Conservation (phyloP, 2,113 vertebrate genomes). For the Indicator maculatus region DNA sequence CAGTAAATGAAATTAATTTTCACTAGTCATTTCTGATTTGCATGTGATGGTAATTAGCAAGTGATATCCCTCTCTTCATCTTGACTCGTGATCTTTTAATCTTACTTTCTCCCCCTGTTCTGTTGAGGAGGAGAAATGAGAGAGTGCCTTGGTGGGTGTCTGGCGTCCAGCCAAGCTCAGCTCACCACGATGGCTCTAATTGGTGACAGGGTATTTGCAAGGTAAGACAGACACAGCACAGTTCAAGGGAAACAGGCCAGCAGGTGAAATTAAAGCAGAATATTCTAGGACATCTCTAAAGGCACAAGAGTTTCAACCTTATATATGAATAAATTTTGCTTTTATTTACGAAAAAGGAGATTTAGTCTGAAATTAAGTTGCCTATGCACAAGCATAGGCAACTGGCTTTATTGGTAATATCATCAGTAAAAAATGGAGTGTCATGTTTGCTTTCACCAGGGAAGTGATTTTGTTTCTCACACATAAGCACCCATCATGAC, state of each 20-base stretch:
- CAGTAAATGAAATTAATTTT: background rate
- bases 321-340: background rate
- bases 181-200: background rate
- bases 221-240: background rate
- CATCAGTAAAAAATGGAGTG: background rate
- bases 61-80: background rate
- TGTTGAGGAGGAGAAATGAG: too few relatives aligned
- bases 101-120: background rate
- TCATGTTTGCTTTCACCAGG: background rate
- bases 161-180: background rate
- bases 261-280: background rate
- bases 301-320: background rate
- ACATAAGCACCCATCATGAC: fast-evolving
- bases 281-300: background rate
- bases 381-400: fast-evolving
- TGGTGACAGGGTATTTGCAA: background rate
- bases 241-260: background rate
- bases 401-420: background rate
- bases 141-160: too few relatives aligned
- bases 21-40: background rate
- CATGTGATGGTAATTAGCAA: background rate
- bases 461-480: background rate
- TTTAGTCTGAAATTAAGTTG: background rate
- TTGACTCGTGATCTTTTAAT: background rate
- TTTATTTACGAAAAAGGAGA: background rate